A percentile compares a stretch with the other conserved stretches of the same genome.
Evolutionary conservation across 2,797 vertebrate species (phyloP).

Genomic region (Ptychobarbus kaznakovi): DNA sequence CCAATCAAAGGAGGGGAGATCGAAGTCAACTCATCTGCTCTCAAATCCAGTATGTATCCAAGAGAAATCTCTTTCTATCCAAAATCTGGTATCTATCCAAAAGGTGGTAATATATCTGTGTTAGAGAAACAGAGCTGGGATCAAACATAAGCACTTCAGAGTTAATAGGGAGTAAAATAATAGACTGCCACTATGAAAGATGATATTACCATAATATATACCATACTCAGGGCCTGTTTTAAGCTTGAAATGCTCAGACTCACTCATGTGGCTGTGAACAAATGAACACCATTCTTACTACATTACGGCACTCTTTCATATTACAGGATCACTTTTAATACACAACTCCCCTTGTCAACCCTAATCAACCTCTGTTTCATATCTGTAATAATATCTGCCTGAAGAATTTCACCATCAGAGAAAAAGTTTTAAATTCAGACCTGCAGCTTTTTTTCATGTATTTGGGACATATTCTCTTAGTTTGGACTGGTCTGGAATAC

Average conservation of each 20-base stretch:
- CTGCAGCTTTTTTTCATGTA: background rate
- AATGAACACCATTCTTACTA: constrained; percentile 9
- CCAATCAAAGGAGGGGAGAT: constrained; percentile 89
- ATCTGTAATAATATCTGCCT: constrained; percentile 13
- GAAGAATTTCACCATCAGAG: constrained; percentile 14
- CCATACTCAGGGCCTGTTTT: constrained; percentile 53
- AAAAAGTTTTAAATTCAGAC: constrained; percentile 2
- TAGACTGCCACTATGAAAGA: constrained; percentile 53
- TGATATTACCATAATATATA: constrained; percentile 59
- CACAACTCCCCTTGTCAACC: background rate
- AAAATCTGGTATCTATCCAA: too few relatives aligned
- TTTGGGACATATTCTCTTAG: background rate
- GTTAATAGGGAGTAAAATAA: constrained; percentile 61
- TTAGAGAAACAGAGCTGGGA: constrained; percentile 26
- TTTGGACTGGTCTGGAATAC: background rate
- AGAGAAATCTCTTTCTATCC: too few relatives aligned
- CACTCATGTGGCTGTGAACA: constrained; percentile 28
- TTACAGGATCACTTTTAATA: constrained; percentile 32
- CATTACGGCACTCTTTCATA: constrained; percentile 15
- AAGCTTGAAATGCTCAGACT: constrained; percentile 47
- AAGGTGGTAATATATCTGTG: background rate
- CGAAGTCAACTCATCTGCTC: constrained; percentile 91
- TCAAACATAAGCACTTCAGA: constrained; percentile 44
- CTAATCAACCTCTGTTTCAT: constrained; percentile 10
- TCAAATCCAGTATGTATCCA: constrained; percentile 90